phyloP scores from a whole-genome alignment of 2,888 invertebrate genomes.

The Lithophane semibrunnea region DNA sequence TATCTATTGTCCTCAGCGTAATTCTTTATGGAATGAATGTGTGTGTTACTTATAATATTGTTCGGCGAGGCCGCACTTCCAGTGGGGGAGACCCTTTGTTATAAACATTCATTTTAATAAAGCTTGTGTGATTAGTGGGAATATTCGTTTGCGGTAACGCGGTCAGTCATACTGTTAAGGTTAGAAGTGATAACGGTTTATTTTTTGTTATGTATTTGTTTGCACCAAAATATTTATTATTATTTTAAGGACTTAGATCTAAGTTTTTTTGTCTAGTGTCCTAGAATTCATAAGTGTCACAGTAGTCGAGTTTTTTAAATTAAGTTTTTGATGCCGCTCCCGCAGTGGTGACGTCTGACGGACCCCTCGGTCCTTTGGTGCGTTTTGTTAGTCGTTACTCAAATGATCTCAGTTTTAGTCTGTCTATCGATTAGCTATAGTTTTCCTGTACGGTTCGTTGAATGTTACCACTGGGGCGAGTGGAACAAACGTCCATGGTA shows the following conservation, averaged over 20 bases:
- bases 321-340: conserved; percentile 86
- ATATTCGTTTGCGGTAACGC: conserved; percentile 83
- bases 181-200: conserved; percentile 79
- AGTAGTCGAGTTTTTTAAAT: conserved; percentile 86
- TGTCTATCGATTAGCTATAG: conserved; percentile 74
- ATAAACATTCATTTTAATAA: conserved; percentile 75
- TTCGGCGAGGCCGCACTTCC: conserved; percentile 64
- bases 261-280: conserved; percentile 88
- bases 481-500: conserved; percentile 90
- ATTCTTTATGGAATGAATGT: conserved; percentile 89
- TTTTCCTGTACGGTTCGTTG: conserved; percentile 67
- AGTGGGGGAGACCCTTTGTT: conserved; percentile 73
- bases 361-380: conserved; percentile 62
- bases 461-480: conserved; percentile 77
- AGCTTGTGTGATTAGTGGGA: conserved; percentile 89
- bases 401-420: conserved; percentile 81
- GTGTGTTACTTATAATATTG: conserved; percentile 75
- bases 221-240: conserved; percentile 88
- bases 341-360: conserved; percentile 77
- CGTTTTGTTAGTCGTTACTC: conserved; percentile 68
- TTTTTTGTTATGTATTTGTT: conserved; percentile 77
- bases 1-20: conserved; percentile 82
- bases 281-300: conserved; percentile 89
- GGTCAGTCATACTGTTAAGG: conserved; percentile 83
- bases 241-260: conserved; percentile 85